phyloP scores from a whole-genome alignment of 2,888 invertebrate genomes.

The Sisyra nigra region DNA sequence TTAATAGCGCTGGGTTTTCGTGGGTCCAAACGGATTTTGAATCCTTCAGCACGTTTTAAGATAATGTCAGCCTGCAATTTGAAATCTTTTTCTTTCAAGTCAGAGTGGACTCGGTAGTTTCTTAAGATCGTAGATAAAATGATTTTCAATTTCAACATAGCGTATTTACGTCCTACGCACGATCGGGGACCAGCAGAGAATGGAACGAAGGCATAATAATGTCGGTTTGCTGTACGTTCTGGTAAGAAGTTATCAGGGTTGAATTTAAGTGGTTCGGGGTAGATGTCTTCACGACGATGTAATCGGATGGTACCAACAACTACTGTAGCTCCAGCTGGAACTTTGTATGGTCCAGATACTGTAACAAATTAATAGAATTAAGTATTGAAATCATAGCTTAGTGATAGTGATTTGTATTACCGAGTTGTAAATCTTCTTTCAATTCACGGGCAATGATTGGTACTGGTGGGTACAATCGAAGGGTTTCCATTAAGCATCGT shows the following conservation, averaged over 20 bases:
- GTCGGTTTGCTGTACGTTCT: conserved; percentile 54
- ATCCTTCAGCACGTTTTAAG: conserved; percentile 55
- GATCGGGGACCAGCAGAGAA: conserved; percentile 70
- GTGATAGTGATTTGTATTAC: conserved; percentile 21
- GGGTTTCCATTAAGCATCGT: conserved; percentile 58
- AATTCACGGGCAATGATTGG: conserved; percentile 60
- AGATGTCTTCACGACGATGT: conserved; percentile 48
- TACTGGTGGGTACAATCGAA: conserved; percentile 66
- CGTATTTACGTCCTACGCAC: conserved; percentile 67
- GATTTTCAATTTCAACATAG: conserved; percentile 61
- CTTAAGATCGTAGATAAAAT: conserved; percentile 54
- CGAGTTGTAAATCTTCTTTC: conserved; percentile 49
- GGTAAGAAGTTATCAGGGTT: conserved; percentile 69
- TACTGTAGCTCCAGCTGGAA: conserved; percentile 57
- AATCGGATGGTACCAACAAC: conserved; percentile 48
- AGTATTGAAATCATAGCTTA: no score
- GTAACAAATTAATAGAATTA: conserved; percentile 12
- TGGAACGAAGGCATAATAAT: conserved; percentile 65
- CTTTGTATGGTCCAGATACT: conserved; percentile 43
- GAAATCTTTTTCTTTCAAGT: conserved; percentile 46
- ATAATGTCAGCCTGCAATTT: conserved; percentile 56
- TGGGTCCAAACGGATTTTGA: conserved; percentile 50
- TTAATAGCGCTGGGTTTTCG: conserved; percentile 28
- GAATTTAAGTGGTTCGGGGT: conserved; percentile 52
- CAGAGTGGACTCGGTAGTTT: conserved; percentile 45